A percentile compares a stretch with the other conserved stretches of the same genome.
phyloP scores from a whole-genome alignment of 2,888 invertebrate genomes.

The Cynaeus angustus region DNA sequence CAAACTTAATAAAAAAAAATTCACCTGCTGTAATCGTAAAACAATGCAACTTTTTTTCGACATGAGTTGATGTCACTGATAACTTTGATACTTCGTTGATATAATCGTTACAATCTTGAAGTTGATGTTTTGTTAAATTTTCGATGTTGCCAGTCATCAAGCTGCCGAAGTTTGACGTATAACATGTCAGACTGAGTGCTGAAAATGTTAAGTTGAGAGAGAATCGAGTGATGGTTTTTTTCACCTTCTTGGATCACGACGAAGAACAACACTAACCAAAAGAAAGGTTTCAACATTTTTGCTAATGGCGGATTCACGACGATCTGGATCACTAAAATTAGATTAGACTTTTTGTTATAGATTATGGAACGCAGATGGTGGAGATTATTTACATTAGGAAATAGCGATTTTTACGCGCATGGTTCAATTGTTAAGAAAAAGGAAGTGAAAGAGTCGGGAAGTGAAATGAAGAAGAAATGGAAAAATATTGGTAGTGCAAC shows the following conservation, averaged over 20 bases:
- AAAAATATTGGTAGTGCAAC: too few species aligned
- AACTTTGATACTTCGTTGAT: neutral
- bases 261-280: neutral
- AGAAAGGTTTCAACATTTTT: conserved; percentile 3
- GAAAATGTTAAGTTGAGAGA: conserved; percentile 7
- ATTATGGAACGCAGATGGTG: neutral
- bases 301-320: neutral
- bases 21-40: conserved; percentile 19
- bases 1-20: conserved; percentile 2
- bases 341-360: conserved; percentile 7
- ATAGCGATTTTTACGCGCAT: neutral
- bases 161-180: conserved; percentile 7
- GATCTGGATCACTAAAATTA: conserved; percentile 7
- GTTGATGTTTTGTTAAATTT: conserved; percentile 10
- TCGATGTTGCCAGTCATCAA: conserved; percentile 5
- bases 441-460: too few species aligned
- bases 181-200: conserved; percentile 14
- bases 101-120: conserved; percentile 19
- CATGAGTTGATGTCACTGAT: neutral
- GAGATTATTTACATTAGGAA: neutral
- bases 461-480: too few species aligned
- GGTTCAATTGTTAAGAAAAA: neutral
- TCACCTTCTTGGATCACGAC: conserved; percentile 2
- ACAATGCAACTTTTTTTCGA: conserved; percentile 3
- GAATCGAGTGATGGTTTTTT: neutral